Percentiles rank a stretch among this genome's conserved stretches.
Evolutionary conservation across 2,113 vertebrate genomes (phyloP).

Genomic region (Osmerus mordax): DNA sequence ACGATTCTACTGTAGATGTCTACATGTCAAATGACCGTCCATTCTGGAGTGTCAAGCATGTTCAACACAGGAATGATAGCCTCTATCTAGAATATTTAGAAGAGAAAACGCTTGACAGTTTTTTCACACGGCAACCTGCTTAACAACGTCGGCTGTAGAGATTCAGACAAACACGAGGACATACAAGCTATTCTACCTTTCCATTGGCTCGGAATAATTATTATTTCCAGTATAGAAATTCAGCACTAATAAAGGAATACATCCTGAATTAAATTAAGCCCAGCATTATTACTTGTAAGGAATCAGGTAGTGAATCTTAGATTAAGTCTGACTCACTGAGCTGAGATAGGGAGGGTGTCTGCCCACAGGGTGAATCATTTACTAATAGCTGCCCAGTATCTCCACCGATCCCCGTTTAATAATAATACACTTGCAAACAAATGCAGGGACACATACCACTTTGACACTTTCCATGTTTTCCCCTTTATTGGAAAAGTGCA

Average conservation of each 20-base stretch:
- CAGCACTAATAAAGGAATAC: conserved; percentile 13
- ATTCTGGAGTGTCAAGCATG: too few relatives aligned
- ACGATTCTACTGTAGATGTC: not conserved
- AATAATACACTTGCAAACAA: conserved; percentile 48
- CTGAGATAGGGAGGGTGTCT: not conserved
- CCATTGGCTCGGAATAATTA: too few relatives aligned
- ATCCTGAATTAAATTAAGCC: conserved; percentile 4
- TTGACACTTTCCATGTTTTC: conserved; percentile 27
- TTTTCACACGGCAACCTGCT: too few relatives aligned
- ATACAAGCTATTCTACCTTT: too few relatives aligned
- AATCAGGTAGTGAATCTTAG: conserved; percentile 12
- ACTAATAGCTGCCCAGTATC: conserved; percentile 30
- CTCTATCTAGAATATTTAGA: too few relatives aligned
- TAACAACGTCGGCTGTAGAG: too few relatives aligned
- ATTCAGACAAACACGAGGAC: too few relatives aligned
- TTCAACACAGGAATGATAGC: too few relatives aligned
- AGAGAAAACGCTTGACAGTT: too few relatives aligned
- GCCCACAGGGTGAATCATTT: conserved; percentile 27
- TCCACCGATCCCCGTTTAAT: conserved; percentile 28
- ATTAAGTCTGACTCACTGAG: conserved; percentile 4
- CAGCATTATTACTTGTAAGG: conserved; percentile 14
- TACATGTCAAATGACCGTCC: not conserved
- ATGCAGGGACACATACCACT: conserved; percentile 30
- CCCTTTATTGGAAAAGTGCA: conserved; percentile 44
- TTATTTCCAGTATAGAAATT: conserved; percentile 15